These are phyloP conservation scores for Trissolcus japonicus DNA, from an alignment of 2,888 invertebrate genomes.

Conservation along the genomic window DNA sequence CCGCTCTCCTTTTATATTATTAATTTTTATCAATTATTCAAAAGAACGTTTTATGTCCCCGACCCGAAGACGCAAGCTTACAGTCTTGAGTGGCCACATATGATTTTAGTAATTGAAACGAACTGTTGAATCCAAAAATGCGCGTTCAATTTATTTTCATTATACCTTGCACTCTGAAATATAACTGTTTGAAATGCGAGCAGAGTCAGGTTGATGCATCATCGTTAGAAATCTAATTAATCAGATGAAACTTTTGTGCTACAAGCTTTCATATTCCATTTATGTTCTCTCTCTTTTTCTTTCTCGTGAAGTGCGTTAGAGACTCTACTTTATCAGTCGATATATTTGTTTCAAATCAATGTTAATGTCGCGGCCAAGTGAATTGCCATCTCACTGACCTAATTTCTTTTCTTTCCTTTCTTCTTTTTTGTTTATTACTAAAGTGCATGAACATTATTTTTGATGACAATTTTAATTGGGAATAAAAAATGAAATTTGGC, in stretches of 20 bases:
- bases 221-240: slow-evolving; percentile 8
- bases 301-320: neutral
- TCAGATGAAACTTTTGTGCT: neutral
- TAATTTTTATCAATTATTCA: too few relatives aligned
- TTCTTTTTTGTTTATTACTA: too few relatives aligned
- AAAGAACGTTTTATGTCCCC: too few relatives aligned
- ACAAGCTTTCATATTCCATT: neutral
- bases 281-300: neutral
- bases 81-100: neutral
- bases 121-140: neutral
- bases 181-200: neutral
- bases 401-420: too few relatives aligned
- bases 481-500: neutral
- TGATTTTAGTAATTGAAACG: neutral
- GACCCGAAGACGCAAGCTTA: too few relatives aligned
- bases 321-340: neutral
- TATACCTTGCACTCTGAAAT: neutral
- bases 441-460: too few relatives aligned
- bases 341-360: neutral
- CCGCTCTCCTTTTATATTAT: too few relatives aligned
- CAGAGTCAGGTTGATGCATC: slow-evolving; percentile 4
- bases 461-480: too few relatives aligned
- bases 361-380: too few relatives aligned
- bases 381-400: too few relatives aligned
- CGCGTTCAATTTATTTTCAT: neutral